phyloP scores from a whole-genome alignment of 2,113 vertebrate species.

The Ictidomys tridecemlineatus region DNA sequence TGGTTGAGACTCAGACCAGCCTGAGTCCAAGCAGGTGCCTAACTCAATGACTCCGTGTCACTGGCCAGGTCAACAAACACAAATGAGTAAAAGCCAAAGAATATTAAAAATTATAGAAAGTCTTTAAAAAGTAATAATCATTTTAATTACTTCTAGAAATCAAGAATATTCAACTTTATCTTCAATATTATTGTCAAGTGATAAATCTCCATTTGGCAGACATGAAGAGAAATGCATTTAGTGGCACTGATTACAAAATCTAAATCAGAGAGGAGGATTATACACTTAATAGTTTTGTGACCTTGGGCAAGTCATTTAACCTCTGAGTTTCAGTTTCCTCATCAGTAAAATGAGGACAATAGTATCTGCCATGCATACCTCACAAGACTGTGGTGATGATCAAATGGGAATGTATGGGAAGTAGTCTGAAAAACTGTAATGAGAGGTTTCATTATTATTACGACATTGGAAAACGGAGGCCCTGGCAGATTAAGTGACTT shows the following conservation, averaged over 20 bases:
- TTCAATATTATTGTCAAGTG: constrained; percentile 33
- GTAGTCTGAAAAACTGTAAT: constrained; percentile 78
- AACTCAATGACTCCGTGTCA: constrained; percentile 37
- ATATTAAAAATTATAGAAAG: constrained; percentile 41
- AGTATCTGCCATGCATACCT: constrained; percentile 71
- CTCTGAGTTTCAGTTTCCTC: constrained; percentile 67
- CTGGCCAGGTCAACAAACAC: constrained; percentile 52
- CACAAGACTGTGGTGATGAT: constrained; percentile 74
- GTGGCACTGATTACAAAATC: constrained; percentile 60
- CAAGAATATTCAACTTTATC: constrained; percentile 41
- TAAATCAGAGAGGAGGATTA: constrained; percentile 41
- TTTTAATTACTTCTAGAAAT: constrained; percentile 64
- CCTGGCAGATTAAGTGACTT: constrained; percentile 78
- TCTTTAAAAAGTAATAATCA: constrained; percentile 58
- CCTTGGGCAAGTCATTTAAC: constrained; percentile 76
- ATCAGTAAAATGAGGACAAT: constrained; percentile 73
- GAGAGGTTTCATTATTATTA: constrained; percentile 76
- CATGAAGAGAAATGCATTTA: constrained; percentile 49
- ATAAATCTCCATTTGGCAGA: constrained; percentile 53
- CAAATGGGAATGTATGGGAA: constrained; percentile 74
- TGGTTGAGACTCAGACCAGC: constrained; percentile 51
- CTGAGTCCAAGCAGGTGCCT: constrained; percentile 55
- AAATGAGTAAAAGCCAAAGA: constrained; percentile 49
- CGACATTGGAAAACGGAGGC: constrained; percentile 67
- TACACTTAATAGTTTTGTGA: constrained; percentile 72